phyloP scores from a whole-genome alignment of 2,113 vertebrate species.

The Percopsis transmontana region DNA sequence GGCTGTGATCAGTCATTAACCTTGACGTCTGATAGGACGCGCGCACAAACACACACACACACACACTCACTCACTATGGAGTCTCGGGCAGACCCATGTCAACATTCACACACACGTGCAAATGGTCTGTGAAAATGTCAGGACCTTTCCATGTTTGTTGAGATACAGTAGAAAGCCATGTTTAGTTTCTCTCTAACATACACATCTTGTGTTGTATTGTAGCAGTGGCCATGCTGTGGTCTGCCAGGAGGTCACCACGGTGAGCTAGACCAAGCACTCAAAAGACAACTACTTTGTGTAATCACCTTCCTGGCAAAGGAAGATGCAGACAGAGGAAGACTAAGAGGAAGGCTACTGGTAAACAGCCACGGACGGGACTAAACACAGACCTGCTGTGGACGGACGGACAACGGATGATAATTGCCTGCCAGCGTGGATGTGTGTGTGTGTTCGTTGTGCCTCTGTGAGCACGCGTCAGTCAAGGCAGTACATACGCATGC shows the following conservation, averaged over 20 bases:
- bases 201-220: background rate
- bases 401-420: constrained; percentile 32
- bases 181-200: too few relatives aligned
- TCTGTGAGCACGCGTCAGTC: constrained; percentile 35
- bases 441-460: constrained; percentile 44
- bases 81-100: background rate
- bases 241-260: too few relatives aligned
- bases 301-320: constrained; percentile 34
- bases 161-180: too few relatives aligned
- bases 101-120: background rate
- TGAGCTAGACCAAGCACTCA: background rate
- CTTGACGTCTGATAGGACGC: constrained; percentile 24
- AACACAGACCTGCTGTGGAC: constrained; percentile 13
- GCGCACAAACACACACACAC: constrained; percentile 2
- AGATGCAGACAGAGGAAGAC: constrained; percentile 12
- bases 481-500: constrained; percentile 4
- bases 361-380: constrained; percentile 37
- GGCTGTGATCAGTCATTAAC: constrained; percentile 60
- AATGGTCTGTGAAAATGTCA: background rate
- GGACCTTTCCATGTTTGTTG: background rate
- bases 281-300: constrained; percentile 6
- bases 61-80: background rate
- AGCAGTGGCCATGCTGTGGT: too few relatives aligned
- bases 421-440: constrained; percentile 48
- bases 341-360: constrained; percentile 41